Percentiles rank a stretch among this genome's conserved stretches.
Conservation (phyloP, 64 coral and sea anemone genomes). For the Stylophora pistillata region DNA sequence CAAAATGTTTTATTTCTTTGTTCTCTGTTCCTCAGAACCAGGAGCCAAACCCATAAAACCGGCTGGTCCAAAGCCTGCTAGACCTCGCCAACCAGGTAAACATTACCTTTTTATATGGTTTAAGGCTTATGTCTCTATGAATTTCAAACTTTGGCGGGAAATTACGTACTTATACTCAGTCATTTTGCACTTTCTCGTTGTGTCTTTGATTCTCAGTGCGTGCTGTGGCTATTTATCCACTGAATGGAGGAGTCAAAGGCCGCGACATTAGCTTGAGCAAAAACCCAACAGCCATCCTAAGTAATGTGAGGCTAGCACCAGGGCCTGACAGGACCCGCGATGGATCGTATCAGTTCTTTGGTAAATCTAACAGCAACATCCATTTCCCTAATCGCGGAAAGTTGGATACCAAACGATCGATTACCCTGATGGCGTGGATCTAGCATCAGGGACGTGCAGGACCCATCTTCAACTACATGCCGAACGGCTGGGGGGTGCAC, state of each 20-base stretch:
- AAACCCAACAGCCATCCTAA: constrained; percentile 44
- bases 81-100: constrained; percentile 56
- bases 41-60: constrained; percentile 55
- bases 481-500: constrained; percentile 51
- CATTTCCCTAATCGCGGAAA: constrained; percentile 75
- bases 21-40: constrained; percentile 40
- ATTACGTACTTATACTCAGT: neutral
- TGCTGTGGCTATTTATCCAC: constrained; percentile 59
- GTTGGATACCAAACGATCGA: constrained; percentile 56
- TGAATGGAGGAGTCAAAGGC: constrained; percentile 49
- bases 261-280: constrained; percentile 68
- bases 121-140: neutral
- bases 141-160: neutral
- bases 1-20: neutral
- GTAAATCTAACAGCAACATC: constrained; percentile 51
- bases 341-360: constrained; percentile 59
- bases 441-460: constrained; percentile 58
- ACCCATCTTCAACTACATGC: constrained; percentile 63
- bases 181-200: neutral
- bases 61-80: constrained; percentile 9
- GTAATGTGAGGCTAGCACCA: constrained; percentile 1
- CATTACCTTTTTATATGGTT: neutral
- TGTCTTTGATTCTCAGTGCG: constrained; percentile 23
- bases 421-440: constrained; percentile 74
- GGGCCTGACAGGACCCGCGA: constrained; percentile 72